Base-by-base conservation (phyloP, 2,113 vertebrate species). In the Sceloporus undulatus region DNA sequence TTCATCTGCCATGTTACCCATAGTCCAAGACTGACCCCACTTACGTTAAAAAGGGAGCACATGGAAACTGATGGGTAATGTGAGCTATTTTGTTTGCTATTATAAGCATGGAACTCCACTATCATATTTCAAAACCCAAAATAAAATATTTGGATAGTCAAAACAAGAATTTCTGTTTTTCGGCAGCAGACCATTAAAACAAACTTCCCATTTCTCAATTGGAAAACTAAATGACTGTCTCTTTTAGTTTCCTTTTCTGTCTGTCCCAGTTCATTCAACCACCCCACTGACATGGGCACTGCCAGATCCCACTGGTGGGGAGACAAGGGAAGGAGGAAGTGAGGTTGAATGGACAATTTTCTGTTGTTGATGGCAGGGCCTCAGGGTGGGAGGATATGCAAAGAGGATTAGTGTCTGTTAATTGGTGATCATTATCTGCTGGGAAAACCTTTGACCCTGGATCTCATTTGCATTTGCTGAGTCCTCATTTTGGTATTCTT, bases 61-160 rank as follows among this genome's bases (percentile, higher is more conserved):
- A 48, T 48, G 7, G 52, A 48, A 0, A 0, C 0, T 56, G 25
- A 65, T 59, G 29, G 87, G 90, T 71, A 38, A 1, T 19, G 68
- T 76, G 91, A 89, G 92, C 59, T 90, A 88, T 0, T 18, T 90
- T 54, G 19, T 78, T 84, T 62, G 66, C 85, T 90, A 82, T 54
- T 52, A 19, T 86, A 86, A 90, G 82, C 19, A 85, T 68, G 59
- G 66, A 54, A 3, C 21, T 42, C 80, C 19, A 10, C 91, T 34
- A 79, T 82, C 13, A 13, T 71, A 18, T 38, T 59, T 54, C 9
- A 0, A 75, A 87, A 9, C 62, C 6, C 34, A 14, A 75, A 85
- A 76, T 27, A 27, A 29, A 68, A 38, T 56, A 0, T 71, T 59
- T 79, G 34, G 8, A 27, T n/a, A 62, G 56, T 5, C 8, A 59